Percentiles rank a stretch among this genome's conserved stretches.
phyloP scores from a whole-genome alignment of 2,888 invertebrate species.

The Drymonia ruficornis region DNA sequence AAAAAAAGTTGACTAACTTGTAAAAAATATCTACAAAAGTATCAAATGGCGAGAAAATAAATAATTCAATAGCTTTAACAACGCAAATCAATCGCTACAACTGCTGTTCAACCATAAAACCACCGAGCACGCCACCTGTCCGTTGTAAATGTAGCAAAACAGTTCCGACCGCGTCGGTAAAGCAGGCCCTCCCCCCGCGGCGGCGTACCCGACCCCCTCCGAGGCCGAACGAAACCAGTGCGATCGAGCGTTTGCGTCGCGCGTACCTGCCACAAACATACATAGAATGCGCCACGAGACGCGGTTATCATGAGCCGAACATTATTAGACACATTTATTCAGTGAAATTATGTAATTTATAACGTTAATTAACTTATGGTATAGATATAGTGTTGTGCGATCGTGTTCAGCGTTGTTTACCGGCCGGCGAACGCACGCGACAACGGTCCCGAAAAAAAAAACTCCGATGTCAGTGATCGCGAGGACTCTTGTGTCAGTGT shows the following conservation, averaged over 20 bases:
- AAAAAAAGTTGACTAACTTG: too few species aligned
- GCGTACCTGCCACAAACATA: constrained; percentile 58
- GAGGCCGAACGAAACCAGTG: constrained; percentile 67
- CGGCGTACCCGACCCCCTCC: constrained; percentile 54
- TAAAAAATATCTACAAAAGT: too few species aligned
- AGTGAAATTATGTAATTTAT: constrained; percentile 80
- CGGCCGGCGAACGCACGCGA: constrained; percentile 88
- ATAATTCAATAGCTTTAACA: not conserved
- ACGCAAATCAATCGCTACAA: constrained; percentile 29
- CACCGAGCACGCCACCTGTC: constrained; percentile 69
- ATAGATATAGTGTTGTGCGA: constrained; percentile 85
- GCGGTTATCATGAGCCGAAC: constrained; percentile 72
- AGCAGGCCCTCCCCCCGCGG: constrained; percentile 54
- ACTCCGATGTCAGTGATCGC: constrained; percentile 77
- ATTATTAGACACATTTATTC: constrained; percentile 70
- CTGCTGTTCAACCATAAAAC: constrained; percentile 26
- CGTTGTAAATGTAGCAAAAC: constrained; percentile 53
- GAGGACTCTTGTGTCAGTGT: constrained; percentile 78
- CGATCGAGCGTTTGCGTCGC: constrained; percentile 78
- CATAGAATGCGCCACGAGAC: constrained; percentile 69
- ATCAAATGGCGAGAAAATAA: too few species aligned
- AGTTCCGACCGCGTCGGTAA: constrained; percentile 46
- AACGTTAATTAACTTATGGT: constrained; percentile 85
- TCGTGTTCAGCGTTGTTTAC: constrained; percentile 81
- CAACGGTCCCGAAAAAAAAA: constrained; percentile 72